These are phyloP conservation scores for Coracias cyanogaster DNA, from an alignment of 2,797 vertebrate genomes.

Conservation along the genomic window DNA sequence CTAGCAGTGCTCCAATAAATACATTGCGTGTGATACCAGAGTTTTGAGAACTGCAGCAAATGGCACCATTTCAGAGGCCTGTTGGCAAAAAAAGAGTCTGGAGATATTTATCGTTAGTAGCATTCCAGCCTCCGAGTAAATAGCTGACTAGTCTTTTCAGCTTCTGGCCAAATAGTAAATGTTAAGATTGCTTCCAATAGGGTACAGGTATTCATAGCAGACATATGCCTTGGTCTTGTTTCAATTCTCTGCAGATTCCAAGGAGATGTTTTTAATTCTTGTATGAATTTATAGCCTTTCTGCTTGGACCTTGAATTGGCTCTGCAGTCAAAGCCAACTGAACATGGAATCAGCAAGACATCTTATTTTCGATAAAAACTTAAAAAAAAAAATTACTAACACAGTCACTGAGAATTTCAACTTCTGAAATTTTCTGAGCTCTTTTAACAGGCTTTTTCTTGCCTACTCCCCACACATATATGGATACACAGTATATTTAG, in stretches of 20 bases:
- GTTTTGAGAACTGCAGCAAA: not conserved
- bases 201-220: slow-evolving; percentile 10
- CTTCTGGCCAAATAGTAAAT: not conserved
- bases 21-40: not conserved
- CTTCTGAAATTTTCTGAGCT: not conserved
- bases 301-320: not conserved
- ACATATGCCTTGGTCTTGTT: slow-evolving; percentile 9
- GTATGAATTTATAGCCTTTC: slow-evolving; percentile 25
- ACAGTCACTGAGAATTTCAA: not conserved
- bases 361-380: not conserved
- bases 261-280: slow-evolving; percentile 13
- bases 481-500: not conserved
- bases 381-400: not conserved
- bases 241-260: not conserved
- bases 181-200: not conserved
- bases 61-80: not conserved
- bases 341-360: not conserved
- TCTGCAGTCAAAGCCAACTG: not conserved
- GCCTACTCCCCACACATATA: not conserved
- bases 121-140: not conserved
- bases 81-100: not conserved
- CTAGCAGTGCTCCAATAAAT: not conserved
- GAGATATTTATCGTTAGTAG: slow-evolving; percentile 20
- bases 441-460: not conserved
- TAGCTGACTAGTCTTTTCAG: slow-evolving; percentile 7